These are phyloP conservation scores for Peromyscus leucopus DNA, from an alignment of 2,113 vertebrate genomes.

Conservation along the genomic window DNA sequence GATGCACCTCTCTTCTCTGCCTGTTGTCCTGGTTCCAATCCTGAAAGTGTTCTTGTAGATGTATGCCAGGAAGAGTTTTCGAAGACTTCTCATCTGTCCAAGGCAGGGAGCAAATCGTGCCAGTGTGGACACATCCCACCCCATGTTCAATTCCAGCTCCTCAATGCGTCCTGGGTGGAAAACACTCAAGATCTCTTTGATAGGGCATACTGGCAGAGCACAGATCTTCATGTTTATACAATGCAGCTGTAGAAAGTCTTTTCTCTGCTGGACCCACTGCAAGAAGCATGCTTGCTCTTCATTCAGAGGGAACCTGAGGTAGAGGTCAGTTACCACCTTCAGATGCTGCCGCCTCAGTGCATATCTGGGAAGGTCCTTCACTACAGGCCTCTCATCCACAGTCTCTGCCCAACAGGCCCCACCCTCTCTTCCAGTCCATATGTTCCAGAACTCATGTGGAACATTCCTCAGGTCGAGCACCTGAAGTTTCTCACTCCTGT, in stretches of 20 bases:
- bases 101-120: neutral
- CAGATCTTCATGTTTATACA: neutral
- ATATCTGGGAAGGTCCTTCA: no score
- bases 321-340: neutral
- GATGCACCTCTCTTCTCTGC: neutral
- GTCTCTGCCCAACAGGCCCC: rapidly evolving
- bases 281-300: neutral
- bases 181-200: neutral
- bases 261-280: neutral
- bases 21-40: no score
- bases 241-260: neutral
- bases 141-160: rapidly evolving
- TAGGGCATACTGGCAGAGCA: rapidly evolving
- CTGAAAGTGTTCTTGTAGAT: no score
- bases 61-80: neutral
- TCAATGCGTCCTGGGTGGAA: neutral
- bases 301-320: rapidly evolving
- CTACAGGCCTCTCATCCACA: rapidly evolving
- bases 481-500: neutral
- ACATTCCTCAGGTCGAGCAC: neutral
- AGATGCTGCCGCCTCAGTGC: neutral
- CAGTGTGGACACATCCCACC: neutral
- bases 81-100: neutral
- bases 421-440: rapidly evolving
- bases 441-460: neutral